phyloP scores from a whole-genome alignment of 2,113 vertebrate genomes.

The Danionella cerebrum region DNA sequence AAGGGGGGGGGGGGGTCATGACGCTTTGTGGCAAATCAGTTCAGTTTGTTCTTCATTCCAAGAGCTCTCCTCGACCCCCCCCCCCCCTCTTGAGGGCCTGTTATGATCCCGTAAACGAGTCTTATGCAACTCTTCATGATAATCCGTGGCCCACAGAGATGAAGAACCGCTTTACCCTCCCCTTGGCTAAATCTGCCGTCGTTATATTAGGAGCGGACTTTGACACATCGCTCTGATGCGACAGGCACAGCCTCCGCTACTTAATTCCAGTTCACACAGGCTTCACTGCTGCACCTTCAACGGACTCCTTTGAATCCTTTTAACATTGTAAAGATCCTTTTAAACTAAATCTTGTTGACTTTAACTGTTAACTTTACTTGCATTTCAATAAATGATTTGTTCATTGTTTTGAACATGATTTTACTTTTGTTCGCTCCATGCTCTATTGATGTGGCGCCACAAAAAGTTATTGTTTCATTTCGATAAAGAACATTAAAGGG shows the following conservation, averaged over 20 bases:
- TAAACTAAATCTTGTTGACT: too few species aligned
- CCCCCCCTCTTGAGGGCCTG: not conserved
- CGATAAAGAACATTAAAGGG: too few species aligned
- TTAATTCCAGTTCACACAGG: not conserved
- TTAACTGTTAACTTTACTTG: too few species aligned
- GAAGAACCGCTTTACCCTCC: not conserved
- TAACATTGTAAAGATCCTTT: too few species aligned
- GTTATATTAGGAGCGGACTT: constrained; percentile 1
- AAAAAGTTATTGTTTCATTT: too few species aligned
- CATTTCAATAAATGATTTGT: too few species aligned
- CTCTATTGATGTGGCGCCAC: too few species aligned
- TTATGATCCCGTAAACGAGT: constrained; percentile 12
- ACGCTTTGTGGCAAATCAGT: constrained; percentile 8
- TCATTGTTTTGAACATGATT: too few species aligned
- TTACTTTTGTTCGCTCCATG: too few species aligned
- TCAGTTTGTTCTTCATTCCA: not conserved
- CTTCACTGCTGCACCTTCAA: not conserved
- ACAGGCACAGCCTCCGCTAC: not conserved
- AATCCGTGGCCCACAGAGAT: constrained; percentile 2
- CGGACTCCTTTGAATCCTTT: too few species aligned
- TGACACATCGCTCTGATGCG: not conserved
- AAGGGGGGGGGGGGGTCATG: not conserved
- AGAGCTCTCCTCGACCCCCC: not conserved
- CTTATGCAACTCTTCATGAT: constrained; percentile 15
- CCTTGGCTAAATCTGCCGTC: not conserved